Conservation (phyloP, 2,113 vertebrate genomes). For the Proteles cristata region DNA sequence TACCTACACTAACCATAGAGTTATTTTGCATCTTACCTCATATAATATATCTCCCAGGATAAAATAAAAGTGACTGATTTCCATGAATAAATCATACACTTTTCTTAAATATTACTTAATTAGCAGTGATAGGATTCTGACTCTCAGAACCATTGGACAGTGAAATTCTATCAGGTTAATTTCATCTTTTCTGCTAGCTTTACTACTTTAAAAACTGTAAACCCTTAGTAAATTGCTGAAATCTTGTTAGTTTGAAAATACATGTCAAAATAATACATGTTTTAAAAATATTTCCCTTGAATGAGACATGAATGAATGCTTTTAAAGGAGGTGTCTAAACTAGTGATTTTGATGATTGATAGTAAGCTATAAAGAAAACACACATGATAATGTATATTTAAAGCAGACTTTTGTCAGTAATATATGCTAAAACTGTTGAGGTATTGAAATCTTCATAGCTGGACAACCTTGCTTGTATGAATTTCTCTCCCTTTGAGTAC, state of each 20-base stretch:
- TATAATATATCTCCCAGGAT: conserved; percentile 26
- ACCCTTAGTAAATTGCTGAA: conserved; percentile 24
- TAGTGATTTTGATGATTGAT: conserved; percentile 52
- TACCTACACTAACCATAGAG: conserved; percentile 10
- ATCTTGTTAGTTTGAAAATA: conserved; percentile 72
- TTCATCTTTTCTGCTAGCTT: conserved; percentile 53
- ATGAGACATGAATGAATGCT: conserved; percentile 55
- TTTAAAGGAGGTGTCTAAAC: conserved; percentile 70
- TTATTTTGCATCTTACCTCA: conserved; percentile 33
- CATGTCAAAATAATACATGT: conserved; percentile 63
- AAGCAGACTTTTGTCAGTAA: conserved; percentile 41
- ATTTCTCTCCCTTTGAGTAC: conserved; percentile 48
- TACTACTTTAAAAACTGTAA: conserved; percentile 50
- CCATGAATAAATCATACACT: neutral
- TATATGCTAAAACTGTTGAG: conserved; percentile 35
- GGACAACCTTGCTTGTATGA: neutral
- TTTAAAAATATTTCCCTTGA: conserved; percentile 73
- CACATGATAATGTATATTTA: neutral
- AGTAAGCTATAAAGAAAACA: conserved; percentile 72
- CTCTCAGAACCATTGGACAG: neutral
- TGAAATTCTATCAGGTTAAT: conserved; percentile 55
- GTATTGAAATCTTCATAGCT: conserved; percentile 28
- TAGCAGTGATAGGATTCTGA: conserved; percentile 22
- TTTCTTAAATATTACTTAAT: conserved; percentile 23
- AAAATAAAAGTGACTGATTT: conserved; percentile 45